These are phyloP conservation scores for Oxygymnocypris stewartii DNA, from an alignment of 2,113 vertebrate species.

Conservation along the genomic window DNA sequence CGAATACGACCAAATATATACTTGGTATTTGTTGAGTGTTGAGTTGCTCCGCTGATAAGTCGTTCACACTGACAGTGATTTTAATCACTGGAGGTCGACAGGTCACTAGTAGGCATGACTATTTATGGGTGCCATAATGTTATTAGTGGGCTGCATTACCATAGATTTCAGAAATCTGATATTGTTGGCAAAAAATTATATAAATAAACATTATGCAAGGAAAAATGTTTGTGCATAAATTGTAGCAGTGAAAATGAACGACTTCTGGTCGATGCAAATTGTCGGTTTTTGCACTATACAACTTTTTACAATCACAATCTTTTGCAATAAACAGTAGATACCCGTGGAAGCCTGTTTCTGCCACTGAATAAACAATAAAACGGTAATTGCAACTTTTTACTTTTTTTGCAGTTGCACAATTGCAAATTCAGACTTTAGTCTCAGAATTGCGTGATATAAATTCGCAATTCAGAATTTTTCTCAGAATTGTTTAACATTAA, in stretches of 20 bases:
- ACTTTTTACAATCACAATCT: neutral
- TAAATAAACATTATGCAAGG: neutral
- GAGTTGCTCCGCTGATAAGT: neutral
- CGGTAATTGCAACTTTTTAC: too few relatives aligned
- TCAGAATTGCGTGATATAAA: too few relatives aligned
- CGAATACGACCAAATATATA: neutral
- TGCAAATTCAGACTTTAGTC: too few relatives aligned
- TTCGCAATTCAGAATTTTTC: too few relatives aligned
- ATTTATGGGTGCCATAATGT: neutral
- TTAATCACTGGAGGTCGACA: neutral
- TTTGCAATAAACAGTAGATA: neutral
- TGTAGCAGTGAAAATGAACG: slow-evolving; percentile 5
- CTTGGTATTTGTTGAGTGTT: neutral
- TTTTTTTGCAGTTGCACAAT: too few relatives aligned
- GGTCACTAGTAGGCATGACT: neutral
- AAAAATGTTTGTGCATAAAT: neutral
- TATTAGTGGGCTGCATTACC: neutral
- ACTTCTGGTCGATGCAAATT: neutral
- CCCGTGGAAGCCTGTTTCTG: neutral
- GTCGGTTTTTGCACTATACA: neutral
- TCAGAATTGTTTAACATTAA: too few relatives aligned
- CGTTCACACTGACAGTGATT: neutral
- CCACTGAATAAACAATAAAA: neutral
- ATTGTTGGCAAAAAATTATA: neutral
- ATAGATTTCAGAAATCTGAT: neutral